phyloP scores from a whole-genome alignment of 2,888 invertebrate genomes.

The Iphiclides podalirius region DNA sequence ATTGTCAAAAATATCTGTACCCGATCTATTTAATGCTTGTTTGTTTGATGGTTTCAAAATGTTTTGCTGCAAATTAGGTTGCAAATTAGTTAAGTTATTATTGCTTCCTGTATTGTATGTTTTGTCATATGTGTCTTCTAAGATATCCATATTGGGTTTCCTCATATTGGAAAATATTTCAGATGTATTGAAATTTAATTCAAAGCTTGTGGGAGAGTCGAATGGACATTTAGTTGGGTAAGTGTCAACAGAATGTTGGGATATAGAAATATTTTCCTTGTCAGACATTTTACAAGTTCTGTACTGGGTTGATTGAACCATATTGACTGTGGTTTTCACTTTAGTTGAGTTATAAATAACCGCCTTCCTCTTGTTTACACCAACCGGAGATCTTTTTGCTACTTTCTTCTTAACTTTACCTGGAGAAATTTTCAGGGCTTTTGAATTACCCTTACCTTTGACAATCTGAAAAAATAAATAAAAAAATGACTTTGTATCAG shows the following conservation, averaged over 20 bases:
- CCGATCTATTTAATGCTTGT: conserved; percentile 40
- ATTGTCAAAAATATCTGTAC: conserved; percentile 62
- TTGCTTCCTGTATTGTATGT: conserved; percentile 33
- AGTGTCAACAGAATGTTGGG: conserved; percentile 43
- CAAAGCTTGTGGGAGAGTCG: conserved; percentile 52
- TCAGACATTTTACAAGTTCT: conserved; percentile 42
- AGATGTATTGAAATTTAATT: conserved; percentile 61
- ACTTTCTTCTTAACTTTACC: conserved; percentile 63
- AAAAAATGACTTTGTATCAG: too few relatives aligned
- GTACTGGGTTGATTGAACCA: conserved; percentile 46
- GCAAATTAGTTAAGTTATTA: conserved; percentile 30
- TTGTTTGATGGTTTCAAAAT: conserved; percentile 57
- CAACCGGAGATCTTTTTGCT: conserved; percentile 60
- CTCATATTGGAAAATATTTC: conserved; percentile 64
- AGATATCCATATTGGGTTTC: conserved; percentile 38
- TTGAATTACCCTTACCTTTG: conserved; percentile 48
- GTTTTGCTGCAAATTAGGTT: conserved; percentile 39
- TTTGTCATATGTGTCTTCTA: conserved; percentile 63
- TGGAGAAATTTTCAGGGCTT: conserved; percentile 59
- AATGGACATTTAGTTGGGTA: conserved; percentile 56
- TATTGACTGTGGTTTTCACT: conserved; percentile 48
- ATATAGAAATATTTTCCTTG: conserved; percentile 49
- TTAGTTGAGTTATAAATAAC: conserved; percentile 51
- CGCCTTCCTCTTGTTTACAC: conserved; percentile 62
- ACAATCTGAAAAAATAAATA: conserved; percentile 49